Conservation (phyloP, 2,797 vertebrate species). For the Cephalopachus bancanus region DNA sequence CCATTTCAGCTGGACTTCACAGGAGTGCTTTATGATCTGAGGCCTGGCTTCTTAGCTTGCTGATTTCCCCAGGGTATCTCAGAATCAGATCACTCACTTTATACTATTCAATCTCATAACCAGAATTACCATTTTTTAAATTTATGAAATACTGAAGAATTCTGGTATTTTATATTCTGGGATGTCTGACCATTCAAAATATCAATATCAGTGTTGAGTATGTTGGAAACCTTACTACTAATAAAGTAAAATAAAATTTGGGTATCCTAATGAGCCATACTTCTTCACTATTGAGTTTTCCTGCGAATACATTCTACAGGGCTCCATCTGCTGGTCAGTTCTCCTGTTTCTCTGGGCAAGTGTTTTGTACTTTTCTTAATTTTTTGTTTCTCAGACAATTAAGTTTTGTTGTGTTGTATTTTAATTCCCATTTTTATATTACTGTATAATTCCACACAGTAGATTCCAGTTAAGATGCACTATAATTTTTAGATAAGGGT, state of each 20-base stretch:
- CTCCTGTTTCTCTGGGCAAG: background rate
- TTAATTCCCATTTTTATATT: background rate
- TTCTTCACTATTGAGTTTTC: background rate
- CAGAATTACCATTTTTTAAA: conserved; percentile 1
- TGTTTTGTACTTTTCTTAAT: background rate
- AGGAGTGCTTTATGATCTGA: background rate
- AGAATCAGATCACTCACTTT: conserved; percentile 31
- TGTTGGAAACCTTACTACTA: background rate
- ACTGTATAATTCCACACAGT: background rate
- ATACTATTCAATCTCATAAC: background rate
- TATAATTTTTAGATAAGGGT: background rate
- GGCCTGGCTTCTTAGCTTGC: background rate
- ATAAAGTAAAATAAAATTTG: background rate
- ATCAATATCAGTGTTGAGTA: background rate
- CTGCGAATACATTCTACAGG: background rate
- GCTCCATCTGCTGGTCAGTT: conserved; percentile 40
- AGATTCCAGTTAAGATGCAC: background rate
- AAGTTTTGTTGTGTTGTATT: conserved; percentile 42
- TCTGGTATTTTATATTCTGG: background rate
- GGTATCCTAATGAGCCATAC: background rate
- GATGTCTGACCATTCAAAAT: conserved; percentile 16
- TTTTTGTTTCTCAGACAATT: background rate
- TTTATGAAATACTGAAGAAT: background rate
- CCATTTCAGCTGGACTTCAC: background rate
- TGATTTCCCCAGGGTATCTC: conserved; percentile 25